Conservation (phyloP, 2,888 invertebrate species). For the Standfussiana lucernea region DNA sequence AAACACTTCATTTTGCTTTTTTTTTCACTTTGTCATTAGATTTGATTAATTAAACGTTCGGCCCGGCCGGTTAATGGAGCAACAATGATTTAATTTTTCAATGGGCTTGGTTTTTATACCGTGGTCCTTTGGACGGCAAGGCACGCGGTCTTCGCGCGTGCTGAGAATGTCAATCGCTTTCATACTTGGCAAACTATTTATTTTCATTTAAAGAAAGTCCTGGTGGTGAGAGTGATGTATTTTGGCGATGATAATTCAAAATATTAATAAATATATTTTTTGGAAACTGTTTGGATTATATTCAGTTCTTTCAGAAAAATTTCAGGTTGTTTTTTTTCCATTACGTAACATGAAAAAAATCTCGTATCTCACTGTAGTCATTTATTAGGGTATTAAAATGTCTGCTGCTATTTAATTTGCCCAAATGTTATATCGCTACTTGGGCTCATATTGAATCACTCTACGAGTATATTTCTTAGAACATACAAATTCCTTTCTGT, state of each 20-base stretch:
- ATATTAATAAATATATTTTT: constrained; percentile 61
- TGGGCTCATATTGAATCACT: neutral
- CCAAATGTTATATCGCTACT: neutral
- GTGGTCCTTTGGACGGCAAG: constrained; percentile 90
- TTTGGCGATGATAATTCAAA: constrained; percentile 64
- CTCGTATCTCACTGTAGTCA: neutral
- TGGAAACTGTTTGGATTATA: neutral
- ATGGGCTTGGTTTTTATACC: constrained; percentile 93
- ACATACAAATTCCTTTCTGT: too few relatives aligned
- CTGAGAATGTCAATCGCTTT: constrained; percentile 80
- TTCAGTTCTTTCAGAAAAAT: neutral
- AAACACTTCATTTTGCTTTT: constrained; percentile 87
- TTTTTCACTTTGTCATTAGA: constrained; percentile 85
- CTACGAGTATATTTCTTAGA: too few relatives aligned
- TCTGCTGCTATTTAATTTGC: neutral
- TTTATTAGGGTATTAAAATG: neutral
- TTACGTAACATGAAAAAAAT: neutral
- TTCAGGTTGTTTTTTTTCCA: neutral
- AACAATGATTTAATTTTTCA: constrained; percentile 91
- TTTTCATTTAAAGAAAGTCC: constrained; percentile 90
- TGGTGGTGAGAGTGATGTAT: constrained; percentile 86
- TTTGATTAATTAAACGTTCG: constrained; percentile 87
- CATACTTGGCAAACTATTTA: constrained; percentile 87
- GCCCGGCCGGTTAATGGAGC: constrained; percentile 87
- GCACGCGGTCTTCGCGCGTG: constrained; percentile 85